phyloP scores from a whole-genome alignment of 2,797 vertebrate genomes.

The Anolis apletophallus region DNA sequence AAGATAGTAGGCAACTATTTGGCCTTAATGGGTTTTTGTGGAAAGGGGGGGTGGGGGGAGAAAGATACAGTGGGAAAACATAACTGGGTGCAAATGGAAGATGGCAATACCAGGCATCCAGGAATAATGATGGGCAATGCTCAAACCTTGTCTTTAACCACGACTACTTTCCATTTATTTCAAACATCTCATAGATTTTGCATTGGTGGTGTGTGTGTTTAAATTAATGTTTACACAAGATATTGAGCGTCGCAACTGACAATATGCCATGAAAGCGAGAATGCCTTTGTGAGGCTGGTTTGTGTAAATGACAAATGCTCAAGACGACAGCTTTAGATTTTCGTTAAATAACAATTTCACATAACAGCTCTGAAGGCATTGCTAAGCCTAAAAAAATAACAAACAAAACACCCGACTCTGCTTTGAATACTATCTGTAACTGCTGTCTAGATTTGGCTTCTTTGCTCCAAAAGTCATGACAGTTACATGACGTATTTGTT shows the following conservation, averaged over 20 bases:
- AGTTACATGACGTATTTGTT: constrained; percentile 4
- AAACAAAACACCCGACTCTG: not conserved
- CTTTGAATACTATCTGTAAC: constrained; percentile 15
- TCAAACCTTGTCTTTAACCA: not conserved
- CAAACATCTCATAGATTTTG: constrained; percentile 48
- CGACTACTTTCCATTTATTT: constrained; percentile 18
- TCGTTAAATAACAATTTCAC: constrained; percentile 32
- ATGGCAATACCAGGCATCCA: too few relatives aligned
- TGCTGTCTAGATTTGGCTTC: constrained; percentile 19
- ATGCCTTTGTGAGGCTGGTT: not conserved
- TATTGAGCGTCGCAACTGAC: not conserved
- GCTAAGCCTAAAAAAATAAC: constrained; percentile 25
- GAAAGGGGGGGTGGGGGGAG: not conserved
- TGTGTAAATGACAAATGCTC: constrained; percentile 11
- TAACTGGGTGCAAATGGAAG: not conserved
- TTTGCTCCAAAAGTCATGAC: not conserved
- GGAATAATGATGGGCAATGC: not conserved
- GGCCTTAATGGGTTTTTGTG: not conserved
- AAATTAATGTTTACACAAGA: not conserved
- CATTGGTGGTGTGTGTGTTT: not conserved
- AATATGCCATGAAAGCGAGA: constrained; percentile 26
- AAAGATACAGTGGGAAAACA: not conserved
- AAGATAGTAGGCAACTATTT: too few relatives aligned
- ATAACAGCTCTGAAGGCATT: constrained; percentile 32
- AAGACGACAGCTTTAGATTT: constrained; percentile 3